A percentile compares a stretch with the other conserved stretches of the same genome.
Conservation (phyloP, 2,797 vertebrate species). For the Sus cebifrons region DNA sequence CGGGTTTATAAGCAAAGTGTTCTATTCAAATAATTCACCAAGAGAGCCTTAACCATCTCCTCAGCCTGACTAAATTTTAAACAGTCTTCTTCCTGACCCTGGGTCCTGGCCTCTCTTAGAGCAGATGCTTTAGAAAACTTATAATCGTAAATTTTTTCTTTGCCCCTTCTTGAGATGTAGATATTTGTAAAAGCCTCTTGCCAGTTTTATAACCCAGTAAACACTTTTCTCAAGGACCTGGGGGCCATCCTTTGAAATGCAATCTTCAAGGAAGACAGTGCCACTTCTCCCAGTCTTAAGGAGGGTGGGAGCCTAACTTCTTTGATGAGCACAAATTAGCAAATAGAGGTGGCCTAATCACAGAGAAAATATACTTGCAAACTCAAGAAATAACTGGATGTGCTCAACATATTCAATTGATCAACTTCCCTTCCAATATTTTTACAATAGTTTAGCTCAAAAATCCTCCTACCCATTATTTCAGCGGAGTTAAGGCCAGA, state of each 20-base stretch:
- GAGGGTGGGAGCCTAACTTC: background rate
- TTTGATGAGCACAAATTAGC: background rate
- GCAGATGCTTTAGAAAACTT: conserved; percentile 34
- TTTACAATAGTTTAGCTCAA: background rate
- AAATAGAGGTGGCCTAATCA: background rate
- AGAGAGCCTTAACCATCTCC: background rate
- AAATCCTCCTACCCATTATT: background rate
- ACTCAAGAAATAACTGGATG: background rate
- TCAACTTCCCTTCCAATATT: background rate
- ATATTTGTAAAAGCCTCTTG: background rate
- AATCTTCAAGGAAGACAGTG: background rate
- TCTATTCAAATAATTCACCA: background rate
- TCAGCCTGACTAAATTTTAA: background rate
- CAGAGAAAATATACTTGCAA: background rate
- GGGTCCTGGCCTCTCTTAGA: background rate
- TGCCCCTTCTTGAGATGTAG: background rate
- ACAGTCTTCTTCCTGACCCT: background rate
- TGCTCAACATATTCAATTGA: background rate
- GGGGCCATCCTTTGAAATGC: background rate
- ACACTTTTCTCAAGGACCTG: background rate
- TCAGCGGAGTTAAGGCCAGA: background rate
- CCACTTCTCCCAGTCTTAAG: background rate
- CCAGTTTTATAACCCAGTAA: background rate
- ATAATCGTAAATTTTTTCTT: background rate
- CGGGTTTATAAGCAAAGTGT: conserved; percentile 16